Evolutionary conservation across 2,113 vertebrate species (phyloP).

Genomic region (Carassius gibelio): DNA sequence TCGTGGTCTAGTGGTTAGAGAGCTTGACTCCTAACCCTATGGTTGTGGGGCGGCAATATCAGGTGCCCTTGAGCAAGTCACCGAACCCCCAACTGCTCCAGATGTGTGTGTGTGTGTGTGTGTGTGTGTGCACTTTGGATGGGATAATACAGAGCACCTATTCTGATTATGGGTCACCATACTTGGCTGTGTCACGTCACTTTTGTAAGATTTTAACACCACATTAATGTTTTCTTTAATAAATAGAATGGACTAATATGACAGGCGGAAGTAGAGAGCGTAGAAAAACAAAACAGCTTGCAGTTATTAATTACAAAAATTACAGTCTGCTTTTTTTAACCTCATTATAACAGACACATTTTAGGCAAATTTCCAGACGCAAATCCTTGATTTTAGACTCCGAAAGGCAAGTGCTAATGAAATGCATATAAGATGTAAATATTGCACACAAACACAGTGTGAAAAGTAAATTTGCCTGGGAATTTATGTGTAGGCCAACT

Average conservation of each 20-base stretch:
- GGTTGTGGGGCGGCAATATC: no score
- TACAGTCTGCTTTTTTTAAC: constrained; percentile 21
- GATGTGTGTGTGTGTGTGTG: no score
- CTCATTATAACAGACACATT: constrained; percentile 30
- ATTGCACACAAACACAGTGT: constrained; percentile 19
- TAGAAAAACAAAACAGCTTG: constrained; percentile 5
- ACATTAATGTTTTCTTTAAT: neutral
- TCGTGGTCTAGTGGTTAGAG: no score
- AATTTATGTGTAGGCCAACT: constrained; percentile 16
- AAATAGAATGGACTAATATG: neutral
- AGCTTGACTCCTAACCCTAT: no score
- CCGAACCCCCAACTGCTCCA: no score
- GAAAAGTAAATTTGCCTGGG: neutral
- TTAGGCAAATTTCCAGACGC: constrained; percentile 17
- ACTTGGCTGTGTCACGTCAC: no score
- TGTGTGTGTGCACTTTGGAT: no score
- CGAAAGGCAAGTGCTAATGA: constrained; percentile 31
- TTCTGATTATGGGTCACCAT: no score
- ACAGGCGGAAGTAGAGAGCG: neutral
- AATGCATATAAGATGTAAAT: constrained; percentile 39
- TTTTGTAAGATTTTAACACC: neutral
- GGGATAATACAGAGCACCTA: no score
- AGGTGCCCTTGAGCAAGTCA: no score
- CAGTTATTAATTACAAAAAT: constrained; percentile 22
- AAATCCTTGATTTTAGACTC: constrained; percentile 19